Evolutionary conservation across 2,113 vertebrate species (phyloP), one percentile per base, ranked within the genome.

Genomic region (Euleptes europaea): DNA sequence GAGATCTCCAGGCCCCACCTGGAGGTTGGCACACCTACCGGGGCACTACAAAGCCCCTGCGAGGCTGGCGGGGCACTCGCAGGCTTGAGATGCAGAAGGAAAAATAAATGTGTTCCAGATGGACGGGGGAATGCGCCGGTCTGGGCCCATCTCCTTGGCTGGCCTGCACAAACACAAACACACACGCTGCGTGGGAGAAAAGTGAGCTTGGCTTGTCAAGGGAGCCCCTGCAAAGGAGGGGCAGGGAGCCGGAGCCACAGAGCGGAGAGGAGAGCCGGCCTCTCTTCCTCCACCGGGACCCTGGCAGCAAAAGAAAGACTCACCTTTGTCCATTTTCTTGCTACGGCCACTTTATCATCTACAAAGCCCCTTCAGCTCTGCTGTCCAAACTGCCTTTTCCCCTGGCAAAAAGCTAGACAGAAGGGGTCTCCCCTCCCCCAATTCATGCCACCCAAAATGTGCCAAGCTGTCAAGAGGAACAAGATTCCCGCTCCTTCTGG

Each of bases 91-190:
- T 0, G 38, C 11, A 11, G 40, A 54, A 69, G 38, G 33, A 49
- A 49, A 74, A 74, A 63, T 38, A 79, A 79, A 85, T 85, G 21
- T 0, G 5, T 49, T 79, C 84, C 76, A 79, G 84, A 85, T 85
- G 84, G 33, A 65, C 1, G 4, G 7, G 84, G 17, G 54, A 31
- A 79, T 1, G 67, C 14, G n/a, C 19, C 26, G 75, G 40, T n/a
- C 54, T 31, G 49, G 33, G 49, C 26, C 66, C 6, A 35, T 23
- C 38, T 42, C 63, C 21, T 33, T 47, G 2, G 19, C 75, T 54
- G 26, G 57, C 57, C 28, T 33, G 40, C 23, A 5, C 14, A 9
- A 23, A 23, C 35, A 31, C 63, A 9, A 17, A 13, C 82, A 51
- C 44, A 76, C 54, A 76, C 42, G 31, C 10, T 57, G 80, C 35